Percentiles rank a stretch among this genome's conserved stretches.
phyloP scores from a whole-genome alignment of 2,797 vertebrate genomes.

The Chaetodon trifasciatus region DNA sequence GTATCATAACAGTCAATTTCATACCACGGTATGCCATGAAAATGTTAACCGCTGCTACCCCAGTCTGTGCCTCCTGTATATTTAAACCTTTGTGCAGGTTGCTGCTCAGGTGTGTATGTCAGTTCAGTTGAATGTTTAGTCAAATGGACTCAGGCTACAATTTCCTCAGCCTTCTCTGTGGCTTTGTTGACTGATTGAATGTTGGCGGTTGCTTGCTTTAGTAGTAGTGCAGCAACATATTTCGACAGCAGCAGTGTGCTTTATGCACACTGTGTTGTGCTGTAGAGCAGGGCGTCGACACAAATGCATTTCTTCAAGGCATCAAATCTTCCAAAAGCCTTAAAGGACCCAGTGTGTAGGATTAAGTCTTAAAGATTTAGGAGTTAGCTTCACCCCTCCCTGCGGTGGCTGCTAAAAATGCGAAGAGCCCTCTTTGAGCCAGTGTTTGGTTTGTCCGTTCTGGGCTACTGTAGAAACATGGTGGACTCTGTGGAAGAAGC shows the following conservation, averaged over 20 bases:
- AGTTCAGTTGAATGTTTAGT: conserved; percentile 40
- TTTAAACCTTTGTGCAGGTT: conserved; percentile 36
- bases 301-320: background rate
- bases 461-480: too few species aligned
- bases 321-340: conserved; percentile 1
- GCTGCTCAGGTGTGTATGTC: conserved; percentile 33
- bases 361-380: too few species aligned
- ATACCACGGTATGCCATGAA: too few species aligned
- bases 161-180: conserved; percentile 40
- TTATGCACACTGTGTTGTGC: background rate
- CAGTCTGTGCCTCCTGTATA: conserved; percentile 4
- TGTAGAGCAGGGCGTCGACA: background rate
- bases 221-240: background rate
- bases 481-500: too few species aligned
- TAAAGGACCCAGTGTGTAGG: too few species aligned
- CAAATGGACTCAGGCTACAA: conserved; percentile 49
- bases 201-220: conserved; percentile 35
- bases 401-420: too few species aligned
- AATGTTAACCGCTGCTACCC: too few species aligned
- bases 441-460: too few species aligned
- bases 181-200: conserved; percentile 53
- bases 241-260: background rate
- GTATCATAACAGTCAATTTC: too few species aligned
- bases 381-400: too few species aligned
- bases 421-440: too few species aligned